phyloP scores from a whole-genome alignment of 1,140 invertebrate genomes.

The Pachypeltis micranthus region DNA sequence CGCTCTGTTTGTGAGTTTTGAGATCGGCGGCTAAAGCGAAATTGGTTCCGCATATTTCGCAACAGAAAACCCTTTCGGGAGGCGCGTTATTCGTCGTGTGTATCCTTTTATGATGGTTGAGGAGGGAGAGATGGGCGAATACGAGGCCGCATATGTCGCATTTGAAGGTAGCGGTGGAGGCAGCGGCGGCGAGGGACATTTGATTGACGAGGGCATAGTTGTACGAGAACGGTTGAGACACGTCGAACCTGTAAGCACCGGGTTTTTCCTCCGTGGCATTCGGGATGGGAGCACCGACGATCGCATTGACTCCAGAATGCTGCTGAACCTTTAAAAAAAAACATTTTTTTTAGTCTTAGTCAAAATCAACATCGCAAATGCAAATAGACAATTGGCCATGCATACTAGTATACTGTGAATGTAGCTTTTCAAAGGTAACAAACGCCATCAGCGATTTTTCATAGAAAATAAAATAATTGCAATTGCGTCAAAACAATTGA shows the following conservation, averaged over 20 bases:
- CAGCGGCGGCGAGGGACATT: slow-evolving; percentile 45
- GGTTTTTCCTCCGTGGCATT: slow-evolving; percentile 38
- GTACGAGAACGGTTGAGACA: slow-evolving; percentile 41
- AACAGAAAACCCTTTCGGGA: slow-evolving; percentile 25
- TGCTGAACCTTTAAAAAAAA: background rate
- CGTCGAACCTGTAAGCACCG: slow-evolving; percentile 43
- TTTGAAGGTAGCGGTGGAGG: slow-evolving; percentile 69
- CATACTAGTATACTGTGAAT: too few relatives aligned
- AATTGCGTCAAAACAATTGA: too few relatives aligned
- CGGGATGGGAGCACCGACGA: slow-evolving; percentile 26
- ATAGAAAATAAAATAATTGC: too few relatives aligned
- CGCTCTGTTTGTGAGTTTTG: slow-evolving; percentile 30
- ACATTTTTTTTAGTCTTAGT: too few relatives aligned
- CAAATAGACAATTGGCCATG: too few relatives aligned
- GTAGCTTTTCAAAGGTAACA: too few relatives aligned
- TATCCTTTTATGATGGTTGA: slow-evolving; percentile 70
- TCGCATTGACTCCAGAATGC: background rate
- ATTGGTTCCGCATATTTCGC: slow-evolving; percentile 29
- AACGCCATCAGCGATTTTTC: too few relatives aligned
- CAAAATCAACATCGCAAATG: too few relatives aligned
- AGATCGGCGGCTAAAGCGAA: slow-evolving; percentile 29
- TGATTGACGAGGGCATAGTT: slow-evolving; percentile 42
- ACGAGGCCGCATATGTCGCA: slow-evolving; percentile 73
- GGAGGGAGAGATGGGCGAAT: slow-evolving; percentile 60
- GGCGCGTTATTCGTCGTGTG: background rate